Base-by-base conservation (phyloP, 2,888 invertebrate species). In the Hemithea aestivaria region DNA sequence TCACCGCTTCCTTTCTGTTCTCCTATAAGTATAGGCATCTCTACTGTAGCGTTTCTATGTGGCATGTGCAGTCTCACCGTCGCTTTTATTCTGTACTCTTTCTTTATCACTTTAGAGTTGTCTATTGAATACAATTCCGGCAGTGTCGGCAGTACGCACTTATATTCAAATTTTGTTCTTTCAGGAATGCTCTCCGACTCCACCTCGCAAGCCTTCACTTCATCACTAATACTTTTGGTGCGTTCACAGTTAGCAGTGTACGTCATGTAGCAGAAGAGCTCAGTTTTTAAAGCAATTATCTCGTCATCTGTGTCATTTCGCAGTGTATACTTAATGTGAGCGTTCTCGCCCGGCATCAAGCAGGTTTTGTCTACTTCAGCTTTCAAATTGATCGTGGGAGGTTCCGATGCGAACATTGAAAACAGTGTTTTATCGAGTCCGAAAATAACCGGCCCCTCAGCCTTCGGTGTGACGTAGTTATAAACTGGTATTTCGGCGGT, bases 271-370 rank as follows among this genome's bases (percentile, higher is more conserved):
- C 40, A 28, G 10, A 36, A 20, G 8, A 53, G 22, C 1, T 42
- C 33, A 0, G 35, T 36, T 10, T 6, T 24, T 5, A 53, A 27
- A 2, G 42, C 27, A 0, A 37, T 39, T 21, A 37, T 27, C 6
- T n/a, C n/a, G n/a, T n/a, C n/a, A n/a, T n/a, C n/a, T n/a, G 49
- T 28, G 26, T 51, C 27, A 10, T 51, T 54, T 4, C 26, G 34
- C 1, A 51, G 34, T 2, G 9, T 6, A 21, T 44, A 36, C 0
- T 23, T 24, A 1, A 53, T 5, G 1, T 34, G 26, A 1, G 30
- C 34, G 10, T 40, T 43, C 10, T 49, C 46, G 0, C 53, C 53
- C 0, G 53, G 53, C 1, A 23, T 31, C 2, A 51, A 7, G 10
- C 27, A 30, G 0, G 35, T 35, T 23, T 38, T 51, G 1, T 33